phyloP scores from a whole-genome alignment of 1,140 invertebrate genomes.

The Procambarus virginalis region DNA sequence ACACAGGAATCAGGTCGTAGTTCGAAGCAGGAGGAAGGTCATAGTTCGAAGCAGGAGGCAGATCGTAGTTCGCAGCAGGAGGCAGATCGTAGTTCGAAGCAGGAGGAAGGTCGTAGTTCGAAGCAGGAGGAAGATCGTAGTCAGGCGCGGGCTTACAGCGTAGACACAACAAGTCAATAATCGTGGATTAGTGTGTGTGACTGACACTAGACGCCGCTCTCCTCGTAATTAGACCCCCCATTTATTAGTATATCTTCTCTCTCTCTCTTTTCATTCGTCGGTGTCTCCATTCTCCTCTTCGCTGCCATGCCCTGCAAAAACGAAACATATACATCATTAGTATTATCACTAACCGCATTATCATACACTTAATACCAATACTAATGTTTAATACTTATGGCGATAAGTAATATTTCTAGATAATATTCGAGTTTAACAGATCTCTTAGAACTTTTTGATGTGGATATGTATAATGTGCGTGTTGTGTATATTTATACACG shows the following conservation, averaged over 20 bases:
- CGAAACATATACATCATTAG: neutral
- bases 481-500: too few species aligned
- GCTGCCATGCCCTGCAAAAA: neutral
- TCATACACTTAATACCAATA: too few species aligned
- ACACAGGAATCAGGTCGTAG: neutral
- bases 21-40: neutral
- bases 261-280: neutral
- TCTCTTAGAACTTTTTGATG: too few species aligned
- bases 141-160: neutral
- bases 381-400: too few species aligned
- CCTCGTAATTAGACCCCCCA: neutral
- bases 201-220: neutral
- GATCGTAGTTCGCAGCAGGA: neutral
- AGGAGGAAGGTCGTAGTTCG: neutral
- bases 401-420: neutral
- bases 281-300: neutral
- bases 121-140: neutral
- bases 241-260: neutral
- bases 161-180: conserved; percentile 53
- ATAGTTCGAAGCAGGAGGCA: neutral
- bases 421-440: too few species aligned
- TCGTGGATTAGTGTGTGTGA: conserved; percentile 49
- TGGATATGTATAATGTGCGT: too few species aligned
- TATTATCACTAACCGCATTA: neutral
- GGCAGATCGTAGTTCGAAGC: neutral